Conservation (phyloP, 2,797 vertebrate species). For the Acestrorhynchus altus region DNA sequence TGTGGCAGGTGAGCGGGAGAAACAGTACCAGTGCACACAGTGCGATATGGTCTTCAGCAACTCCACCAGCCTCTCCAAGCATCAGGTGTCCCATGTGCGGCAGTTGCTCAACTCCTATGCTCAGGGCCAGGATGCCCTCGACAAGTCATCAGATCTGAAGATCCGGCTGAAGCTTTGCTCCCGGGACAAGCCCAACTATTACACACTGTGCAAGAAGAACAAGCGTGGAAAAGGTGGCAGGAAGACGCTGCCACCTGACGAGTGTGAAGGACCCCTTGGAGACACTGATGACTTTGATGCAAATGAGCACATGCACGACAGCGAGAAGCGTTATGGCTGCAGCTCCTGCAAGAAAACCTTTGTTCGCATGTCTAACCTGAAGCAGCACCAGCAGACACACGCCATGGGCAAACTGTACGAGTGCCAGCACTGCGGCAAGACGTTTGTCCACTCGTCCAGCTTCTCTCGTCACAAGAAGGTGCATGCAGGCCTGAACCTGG, state of each 20-base stretch:
- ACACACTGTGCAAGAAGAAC: slow-evolving; percentile 81
- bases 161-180: slow-evolving; percentile 83
- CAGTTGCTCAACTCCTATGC: slow-evolving; percentile 78
- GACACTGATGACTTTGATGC: slow-evolving; percentile 70
- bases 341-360: slow-evolving; percentile 62
- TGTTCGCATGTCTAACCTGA: slow-evolving; percentile 62
- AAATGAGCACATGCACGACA: slow-evolving; percentile 70
- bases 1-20: slow-evolving; percentile 58
- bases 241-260: slow-evolving; percentile 45
- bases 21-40: slow-evolving; percentile 79
- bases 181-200: slow-evolving; percentile 80
- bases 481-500: slow-evolving; percentile 70
- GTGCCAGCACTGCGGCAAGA: slow-evolving; percentile 77
- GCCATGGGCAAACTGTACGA: slow-evolving; percentile 72
- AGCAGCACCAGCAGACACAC: slow-evolving; percentile 69
- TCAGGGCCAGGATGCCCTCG: slow-evolving; percentile 73
- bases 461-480: slow-evolving; percentile 80
- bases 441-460: slow-evolving; percentile 81
- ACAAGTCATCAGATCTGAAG: slow-evolving; percentile 80
- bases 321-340: slow-evolving; percentile 59
- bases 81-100: slow-evolving; percentile 77
- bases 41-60: slow-evolving; percentile 80
- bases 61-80: slow-evolving; percentile 76
- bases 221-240: slow-evolving; percentile 66
- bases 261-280: slow-evolving; percentile 71